Evolutionary conservation across 2,113 vertebrate genomes (phyloP), one percentile per base, ranked within the genome.

Genomic region (Callionymus lyra): DNA sequence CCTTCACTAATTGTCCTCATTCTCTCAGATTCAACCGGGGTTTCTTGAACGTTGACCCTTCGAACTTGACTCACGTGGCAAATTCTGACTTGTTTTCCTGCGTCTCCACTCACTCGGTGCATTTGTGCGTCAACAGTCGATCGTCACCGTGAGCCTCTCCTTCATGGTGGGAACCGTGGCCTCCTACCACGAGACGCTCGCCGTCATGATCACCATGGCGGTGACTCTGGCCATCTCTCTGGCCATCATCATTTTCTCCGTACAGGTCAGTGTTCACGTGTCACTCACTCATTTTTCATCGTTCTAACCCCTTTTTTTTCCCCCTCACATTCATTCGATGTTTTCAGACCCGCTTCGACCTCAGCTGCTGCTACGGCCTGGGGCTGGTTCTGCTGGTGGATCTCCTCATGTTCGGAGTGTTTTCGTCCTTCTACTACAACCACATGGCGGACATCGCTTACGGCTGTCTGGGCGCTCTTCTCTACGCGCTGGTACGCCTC

Each of bases 161-260:
- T 86, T 79, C 71, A 65, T 86, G 83, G 76, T 72, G 14, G 86
- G 82, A 16, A 75, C 78, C 9, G 34, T 81, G 1, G 85, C 85
- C 44, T 85, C 84, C 14, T 83, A 56, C 60, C 77, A 85, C 32
- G 4, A 79, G 64, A 85, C 85, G 32, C 31, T 34, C 0, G 57
- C 74, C 14, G 84, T 87, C 4, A 6, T 83, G 47, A 66, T 86
- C 15, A 75, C 82, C 1, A 82, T 86, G 78, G 83, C 63, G 19
- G 31, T 31, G 4, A 86, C 85, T 2, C 12, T 84, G 38, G 65
- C 36, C 16, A 63, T 85, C 40, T 61, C 77, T 10, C 13, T 85
- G 1, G 53, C 59, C 9, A 80, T 87, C 55, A 80, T 87, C 10
- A 34, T 63, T 9, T 87, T 80, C 67, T 78, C 82, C 4, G 60